Evolutionary conservation across 2,888 invertebrate genomes (phyloP), one percentile per base, ranked within the genome.

Genomic region (Cryptophagus acutangulus): DNA sequence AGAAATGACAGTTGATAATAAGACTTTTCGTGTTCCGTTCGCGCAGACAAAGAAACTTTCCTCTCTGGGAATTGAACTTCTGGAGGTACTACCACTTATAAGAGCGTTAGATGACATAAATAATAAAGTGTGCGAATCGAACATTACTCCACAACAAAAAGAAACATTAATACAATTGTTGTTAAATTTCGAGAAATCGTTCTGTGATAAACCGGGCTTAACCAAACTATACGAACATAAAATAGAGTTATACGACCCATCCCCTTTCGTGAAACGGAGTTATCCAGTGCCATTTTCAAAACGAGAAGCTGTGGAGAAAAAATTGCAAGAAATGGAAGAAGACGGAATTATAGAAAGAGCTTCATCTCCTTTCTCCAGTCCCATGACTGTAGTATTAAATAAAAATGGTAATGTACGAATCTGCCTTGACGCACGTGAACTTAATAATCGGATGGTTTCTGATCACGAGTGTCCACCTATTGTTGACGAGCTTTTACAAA

Each of bases 241-340:
- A 28, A 42, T 45, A 5, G 17, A 29, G 13, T 29, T 45, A 34
- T 5, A 8, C 3, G 17, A 38, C 8, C 13, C 17, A 2, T 35
- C 34, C 3, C 33, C 45, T 1, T 31, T 31, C n/a, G 12, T 31
- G n/a, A 31, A 31, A 12, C 13, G 16, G 14, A 31, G 31, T 15
- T 45, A 45, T 20, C 42, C 45, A 0, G 35, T 45, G 2, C 42
- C 42, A 9, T 36, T 41, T 16, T 26, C 36, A 2, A 13, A 33
- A 4, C 15, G 42, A n/a, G 2, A 5, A 2, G 24, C 12, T 1
- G 45, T 42, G 2, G 18, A 42, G 17, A 20, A 25, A 4, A 36
- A 42, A 26, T n/a, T 45, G 1, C 20, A 30, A 8, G 39, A 42
- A 29, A 45, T 42, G 45, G 17, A 35, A 29, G 12, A 36, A 33